phyloP scores from a whole-genome alignment of 2,113 vertebrate species.

The Rhynchomys soricoides region DNA sequence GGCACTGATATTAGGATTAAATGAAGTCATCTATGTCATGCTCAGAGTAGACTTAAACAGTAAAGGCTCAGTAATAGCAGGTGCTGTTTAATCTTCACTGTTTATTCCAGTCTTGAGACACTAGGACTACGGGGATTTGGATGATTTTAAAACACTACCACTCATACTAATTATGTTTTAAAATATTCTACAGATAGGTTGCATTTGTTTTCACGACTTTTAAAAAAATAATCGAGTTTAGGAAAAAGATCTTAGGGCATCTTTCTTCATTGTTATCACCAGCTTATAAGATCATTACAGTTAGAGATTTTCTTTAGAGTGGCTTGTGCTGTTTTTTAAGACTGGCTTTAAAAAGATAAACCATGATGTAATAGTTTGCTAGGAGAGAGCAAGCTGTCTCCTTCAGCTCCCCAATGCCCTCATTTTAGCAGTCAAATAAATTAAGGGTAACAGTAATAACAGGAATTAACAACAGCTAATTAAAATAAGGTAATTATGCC shows the following conservation, averaged over 20 bases:
- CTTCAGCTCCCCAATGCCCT: slow-evolving; percentile 36
- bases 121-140: slow-evolving; percentile 6
- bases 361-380: slow-evolving; percentile 25
- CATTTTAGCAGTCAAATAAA: slow-evolving; percentile 70
- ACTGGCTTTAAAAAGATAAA: slow-evolving; percentile 23
- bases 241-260: neutral
- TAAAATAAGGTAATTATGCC: slow-evolving; percentile 60
- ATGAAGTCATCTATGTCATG: neutral
- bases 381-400: neutral
- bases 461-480: slow-evolving; percentile 73
- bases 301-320: slow-evolving; percentile 36
- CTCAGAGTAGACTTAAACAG: neutral
- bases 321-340: neutral
- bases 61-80: slow-evolving; percentile 29
- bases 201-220: neutral
- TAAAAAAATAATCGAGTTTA: neutral
- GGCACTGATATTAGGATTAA: neutral
- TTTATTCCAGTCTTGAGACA: neutral
- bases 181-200: neutral
- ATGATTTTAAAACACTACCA: neutral
- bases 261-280: slow-evolving; percentile 2
- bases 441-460: slow-evolving; percentile 70
- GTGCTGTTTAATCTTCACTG: neutral
- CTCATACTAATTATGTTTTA: slow-evolving; percentile 1
- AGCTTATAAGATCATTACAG: neutral